Evolutionary conservation across 2,113 vertebrate species (phyloP).

Genomic region (Tetrao urogallus): DNA sequence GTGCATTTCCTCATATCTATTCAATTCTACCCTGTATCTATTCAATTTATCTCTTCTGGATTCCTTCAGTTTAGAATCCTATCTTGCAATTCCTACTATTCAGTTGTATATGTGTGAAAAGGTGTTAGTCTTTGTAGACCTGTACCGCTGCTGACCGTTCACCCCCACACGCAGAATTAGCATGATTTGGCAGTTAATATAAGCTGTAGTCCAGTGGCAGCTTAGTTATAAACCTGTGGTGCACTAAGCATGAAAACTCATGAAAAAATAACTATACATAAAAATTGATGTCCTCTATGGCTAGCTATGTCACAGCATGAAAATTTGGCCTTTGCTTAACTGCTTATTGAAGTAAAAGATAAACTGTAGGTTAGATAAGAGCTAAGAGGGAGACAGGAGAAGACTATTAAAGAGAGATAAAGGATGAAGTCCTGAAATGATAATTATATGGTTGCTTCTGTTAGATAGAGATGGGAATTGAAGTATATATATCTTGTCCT

Average conservation of each 20-base stretch:
- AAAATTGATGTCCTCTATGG: background rate
- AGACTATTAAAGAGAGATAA: background rate
- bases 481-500: background rate
- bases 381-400: background rate
- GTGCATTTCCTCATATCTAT: background rate
- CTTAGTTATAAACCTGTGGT: background rate
- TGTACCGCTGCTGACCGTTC: background rate
- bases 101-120: background rate
- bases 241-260: background rate
- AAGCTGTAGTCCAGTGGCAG: background rate
- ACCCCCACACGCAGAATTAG: background rate
- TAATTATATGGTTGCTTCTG: background rate
- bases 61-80: background rate
- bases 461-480: background rate
- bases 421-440: background rate
- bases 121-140: background rate
- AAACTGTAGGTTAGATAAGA: background rate
- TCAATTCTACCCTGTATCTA: background rate
- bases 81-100: background rate
- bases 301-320: background rate
- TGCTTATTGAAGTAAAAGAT: background rate
- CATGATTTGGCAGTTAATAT: rapidly evolving
- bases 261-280: background rate
- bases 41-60: background rate
- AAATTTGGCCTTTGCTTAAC: background rate